Conservation (phyloP, 2,888 invertebrate species). For the Polymixis lichenea region DNA sequence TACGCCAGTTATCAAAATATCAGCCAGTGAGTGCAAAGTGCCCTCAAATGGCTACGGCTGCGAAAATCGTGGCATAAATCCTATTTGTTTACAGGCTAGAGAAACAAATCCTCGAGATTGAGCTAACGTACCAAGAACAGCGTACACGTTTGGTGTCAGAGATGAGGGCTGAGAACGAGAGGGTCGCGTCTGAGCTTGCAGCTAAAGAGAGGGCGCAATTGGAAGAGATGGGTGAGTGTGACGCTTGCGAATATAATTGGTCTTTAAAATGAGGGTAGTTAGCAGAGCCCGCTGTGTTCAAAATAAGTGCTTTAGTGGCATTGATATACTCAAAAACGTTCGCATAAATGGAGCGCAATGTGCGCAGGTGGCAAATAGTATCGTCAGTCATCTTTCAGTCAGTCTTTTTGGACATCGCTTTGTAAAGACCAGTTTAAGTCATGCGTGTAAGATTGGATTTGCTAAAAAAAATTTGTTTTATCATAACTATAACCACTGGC, state of each 20-base stretch:
- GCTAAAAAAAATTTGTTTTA: no score
- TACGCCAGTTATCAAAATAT: neutral
- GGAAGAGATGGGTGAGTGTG: conserved; percentile 73
- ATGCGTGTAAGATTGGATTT: no score
- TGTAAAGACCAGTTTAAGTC: no score
- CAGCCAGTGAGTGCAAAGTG: neutral
- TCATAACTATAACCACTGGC: no score
- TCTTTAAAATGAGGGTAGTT: neutral
- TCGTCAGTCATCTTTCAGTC: no score
- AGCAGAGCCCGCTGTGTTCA: neutral
- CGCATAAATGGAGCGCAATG: no score
- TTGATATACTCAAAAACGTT: no score
- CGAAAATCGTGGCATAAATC: neutral
- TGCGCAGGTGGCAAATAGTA: no score
- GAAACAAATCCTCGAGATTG: conserved; percentile 86
- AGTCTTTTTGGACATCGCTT: no score
- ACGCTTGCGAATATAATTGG: neutral
- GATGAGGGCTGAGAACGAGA: conserved; percentile 92
- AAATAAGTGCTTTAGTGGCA: neutral
- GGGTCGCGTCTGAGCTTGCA: conserved; percentile 92
- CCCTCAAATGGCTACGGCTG: neutral
- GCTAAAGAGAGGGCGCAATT: conserved; percentile 87
- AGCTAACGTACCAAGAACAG: conserved; percentile 85
- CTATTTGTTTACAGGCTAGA: conserved; percentile 76
- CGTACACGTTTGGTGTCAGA: conserved; percentile 90